phyloP scores from a whole-genome alignment of 2,888 invertebrate genomes.

The Cheilosia scutellata region DNA sequence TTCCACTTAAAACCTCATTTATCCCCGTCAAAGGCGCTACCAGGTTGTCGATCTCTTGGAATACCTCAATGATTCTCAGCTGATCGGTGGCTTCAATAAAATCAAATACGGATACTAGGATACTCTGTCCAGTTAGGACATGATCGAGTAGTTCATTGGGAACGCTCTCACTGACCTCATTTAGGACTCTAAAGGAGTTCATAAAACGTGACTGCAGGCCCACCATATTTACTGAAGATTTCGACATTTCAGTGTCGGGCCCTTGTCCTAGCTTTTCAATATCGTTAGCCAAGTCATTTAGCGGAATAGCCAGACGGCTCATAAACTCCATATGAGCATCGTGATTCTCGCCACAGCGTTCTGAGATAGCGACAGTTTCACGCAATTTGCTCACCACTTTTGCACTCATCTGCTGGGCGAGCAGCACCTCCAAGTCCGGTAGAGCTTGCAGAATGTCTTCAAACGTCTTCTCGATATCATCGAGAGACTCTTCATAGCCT shows the following conservation, averaged over 20 bases:
- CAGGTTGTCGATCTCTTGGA: slow-evolving; percentile 82
- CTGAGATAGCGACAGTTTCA: slow-evolving; percentile 35
- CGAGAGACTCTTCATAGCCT: slow-evolving; percentile 80
- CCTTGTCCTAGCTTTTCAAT: slow-evolving; percentile 78
- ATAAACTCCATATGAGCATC: slow-evolving; percentile 69
- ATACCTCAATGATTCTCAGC: slow-evolving; percentile 81
- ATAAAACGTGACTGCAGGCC: slow-evolving; percentile 81
- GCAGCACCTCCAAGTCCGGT: slow-evolving; percentile 83
- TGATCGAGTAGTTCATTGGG: slow-evolving; percentile 76
- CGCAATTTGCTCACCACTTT: slow-evolving; percentile 80
- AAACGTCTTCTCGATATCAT: slow-evolving; percentile 82
- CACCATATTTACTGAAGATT: slow-evolving; percentile 80
- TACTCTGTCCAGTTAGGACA: slow-evolving; percentile 79
- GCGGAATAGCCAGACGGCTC: slow-evolving; percentile 74
- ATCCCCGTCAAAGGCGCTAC: slow-evolving; percentile 79
- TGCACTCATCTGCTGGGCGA: slow-evolving; percentile 84
- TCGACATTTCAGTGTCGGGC: slow-evolving; percentile 79
- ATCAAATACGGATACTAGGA: slow-evolving; percentile 80
- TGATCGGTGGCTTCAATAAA: slow-evolving; percentile 81
- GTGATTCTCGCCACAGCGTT: slow-evolving; percentile 45
- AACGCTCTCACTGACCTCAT: slow-evolving; percentile 79
- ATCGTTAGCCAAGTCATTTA: slow-evolving; percentile 78
- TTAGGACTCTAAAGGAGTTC: slow-evolving; percentile 80
- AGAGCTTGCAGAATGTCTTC: slow-evolving; percentile 81
- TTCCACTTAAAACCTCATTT: slow-evolving; percentile 44